Base-by-base conservation (phyloP, 2,888 invertebrate genomes). In the Peribatodes rhomboidaria region DNA sequence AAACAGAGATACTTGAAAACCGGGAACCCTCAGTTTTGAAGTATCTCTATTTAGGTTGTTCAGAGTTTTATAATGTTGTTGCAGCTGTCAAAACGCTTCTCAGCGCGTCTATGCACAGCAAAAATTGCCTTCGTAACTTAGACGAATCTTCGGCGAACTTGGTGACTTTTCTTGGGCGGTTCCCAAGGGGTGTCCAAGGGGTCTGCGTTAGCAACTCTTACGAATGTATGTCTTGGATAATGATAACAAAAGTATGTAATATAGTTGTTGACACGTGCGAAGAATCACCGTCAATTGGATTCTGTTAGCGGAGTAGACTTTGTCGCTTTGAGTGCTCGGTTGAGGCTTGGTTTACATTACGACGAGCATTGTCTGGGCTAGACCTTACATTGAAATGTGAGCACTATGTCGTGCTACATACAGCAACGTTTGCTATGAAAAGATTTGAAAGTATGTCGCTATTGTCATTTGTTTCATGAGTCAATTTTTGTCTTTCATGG, bases 191-290 rank as follows among this genome's bases (percentile, higher is more conserved):
- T 3, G 10, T 31, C 14, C 20, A 8, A 65, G 37, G 58, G 68
- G 27, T 67, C 77, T 82, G 80, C 86, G 85, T 70, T 78, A 79
- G 80, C 83, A 81, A 74, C 81, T 77, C 75, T 77, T 81, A 82
- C 84, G 84, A 81, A 85, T 84, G 84, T 87, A 89, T 90, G 91
- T 91, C 92, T 91, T 92, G 91, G 90, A 85, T 90, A 89, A 90
- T 90, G 86, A 90, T 90, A 89, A 90, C 88, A 88, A 88, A 83
- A 88, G 87, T 89, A 86, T 89, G 87, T 91, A 90, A 87, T 89
- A 86, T 88, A 84, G 77, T 89, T 89, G 90, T 89, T 90, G 90
- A 90, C 88, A 85, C 83, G 88, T 85, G 85, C 82, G 85, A 78
- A 75, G 82, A 82, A 84, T 83, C 84, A 82, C 83, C 82, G 88